Percentiles rank a stretch among this genome's conserved stretches.
Evolutionary conservation across 2,888 invertebrate species (phyloP).

Genomic region (Agrotis segetum): DNA sequence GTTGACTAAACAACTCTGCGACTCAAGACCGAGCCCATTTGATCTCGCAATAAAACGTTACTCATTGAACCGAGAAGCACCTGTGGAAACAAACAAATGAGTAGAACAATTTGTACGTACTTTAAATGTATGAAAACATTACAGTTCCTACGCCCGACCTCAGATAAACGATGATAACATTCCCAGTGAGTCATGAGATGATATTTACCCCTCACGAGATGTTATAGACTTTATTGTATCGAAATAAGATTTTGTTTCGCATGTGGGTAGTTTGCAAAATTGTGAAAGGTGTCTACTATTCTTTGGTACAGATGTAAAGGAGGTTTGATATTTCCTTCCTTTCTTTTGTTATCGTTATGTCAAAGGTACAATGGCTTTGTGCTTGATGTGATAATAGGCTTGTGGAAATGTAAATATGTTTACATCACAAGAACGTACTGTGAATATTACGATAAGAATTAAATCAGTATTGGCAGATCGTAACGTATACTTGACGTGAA

Average conservation of each 20-base stretch:
- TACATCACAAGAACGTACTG: background rate
- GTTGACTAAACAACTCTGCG: constrained; percentile 56
- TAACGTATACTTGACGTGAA: no score
- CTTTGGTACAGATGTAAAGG: constrained; percentile 34
- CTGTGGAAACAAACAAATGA: constrained; percentile 57
- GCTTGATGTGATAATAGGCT: background rate
- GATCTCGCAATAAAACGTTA: constrained; percentile 44
- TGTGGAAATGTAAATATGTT: background rate
- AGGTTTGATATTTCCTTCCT: constrained; percentile 59
- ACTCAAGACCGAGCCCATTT: constrained; percentile 42
- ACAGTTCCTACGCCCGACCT: constrained; percentile 42
- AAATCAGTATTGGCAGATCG: background rate
- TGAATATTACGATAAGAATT: background rate
- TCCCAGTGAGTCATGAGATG: constrained; percentile 56
- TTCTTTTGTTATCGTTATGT: constrained; percentile 31
- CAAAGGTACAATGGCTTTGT: constrained; percentile 17
- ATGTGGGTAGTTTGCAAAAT: constrained; percentile 3
- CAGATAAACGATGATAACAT: constrained; percentile 54
- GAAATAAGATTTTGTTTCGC: constrained; percentile 31
- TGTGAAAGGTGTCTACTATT: constrained; percentile 40
- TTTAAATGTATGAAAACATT: constrained; percentile 58
- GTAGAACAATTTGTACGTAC: constrained; percentile 49
- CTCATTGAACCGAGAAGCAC: constrained; percentile 56
- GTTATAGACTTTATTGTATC: constrained; percentile 19
- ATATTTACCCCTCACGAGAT: constrained; percentile 15